Conservation (phyloP, 2,113 vertebrate genomes). For the Synodontis membranacea region DNA sequence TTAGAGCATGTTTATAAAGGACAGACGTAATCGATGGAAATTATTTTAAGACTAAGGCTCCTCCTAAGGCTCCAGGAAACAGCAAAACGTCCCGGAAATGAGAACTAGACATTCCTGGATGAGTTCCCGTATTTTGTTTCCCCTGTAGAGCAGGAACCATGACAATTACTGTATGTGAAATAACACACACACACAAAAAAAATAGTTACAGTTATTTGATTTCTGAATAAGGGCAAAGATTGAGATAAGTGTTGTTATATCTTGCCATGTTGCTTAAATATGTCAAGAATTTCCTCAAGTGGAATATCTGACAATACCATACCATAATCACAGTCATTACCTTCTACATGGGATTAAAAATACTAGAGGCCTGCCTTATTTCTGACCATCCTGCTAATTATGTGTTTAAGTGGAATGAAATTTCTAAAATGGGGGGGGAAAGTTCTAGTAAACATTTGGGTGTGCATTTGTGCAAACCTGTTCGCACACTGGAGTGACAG, state of each 20-base stretch:
- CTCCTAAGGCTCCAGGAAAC: background rate
- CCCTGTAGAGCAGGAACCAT: background rate
- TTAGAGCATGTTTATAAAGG: background rate
- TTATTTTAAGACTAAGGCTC: background rate
- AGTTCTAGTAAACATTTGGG: background rate
- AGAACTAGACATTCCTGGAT: background rate
- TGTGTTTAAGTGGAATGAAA: background rate
- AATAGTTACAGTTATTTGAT: background rate
- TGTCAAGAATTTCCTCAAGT: background rate
- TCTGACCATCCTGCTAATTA: background rate
- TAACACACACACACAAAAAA: no score
- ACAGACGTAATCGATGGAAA: background rate
- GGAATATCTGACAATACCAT: background rate
- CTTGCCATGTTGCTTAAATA: background rate
- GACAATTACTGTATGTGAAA: background rate
- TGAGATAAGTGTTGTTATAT: background rate
- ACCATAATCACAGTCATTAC: background rate
- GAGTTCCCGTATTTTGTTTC: background rate
- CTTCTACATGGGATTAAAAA: background rate
- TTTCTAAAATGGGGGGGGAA: background rate
- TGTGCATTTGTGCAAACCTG: constrained; percentile 15
- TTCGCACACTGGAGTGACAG: constrained; percentile 26
- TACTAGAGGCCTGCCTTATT: background rate
- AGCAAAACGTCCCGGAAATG: background rate
- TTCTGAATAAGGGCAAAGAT: background rate